Base-by-base conservation (phyloP, 2,888 invertebrate species). In the Xanthia icteritia region DNA sequence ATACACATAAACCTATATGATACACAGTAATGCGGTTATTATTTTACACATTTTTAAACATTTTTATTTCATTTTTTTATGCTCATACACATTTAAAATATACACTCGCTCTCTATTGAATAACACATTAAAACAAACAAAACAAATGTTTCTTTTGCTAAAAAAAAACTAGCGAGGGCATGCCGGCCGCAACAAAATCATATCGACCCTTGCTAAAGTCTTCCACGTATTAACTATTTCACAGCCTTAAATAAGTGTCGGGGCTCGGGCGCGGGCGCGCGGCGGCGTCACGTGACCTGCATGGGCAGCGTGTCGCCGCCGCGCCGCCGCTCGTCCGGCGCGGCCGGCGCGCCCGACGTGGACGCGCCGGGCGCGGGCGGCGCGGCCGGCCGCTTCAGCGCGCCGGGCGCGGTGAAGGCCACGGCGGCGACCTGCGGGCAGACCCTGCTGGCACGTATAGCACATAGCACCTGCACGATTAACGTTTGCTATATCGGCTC, bases 181-280 rank as follows among this genome's bases (percentile, higher is more conserved):
- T 0, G 68, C 56, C 56, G 4, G 58, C 68, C 68, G 68, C 68
- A 68, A 68, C 54, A 17, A n/a, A 68, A 67, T 5, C 23, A 51
- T 31, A 23, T 51, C 0, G 31, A 9, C 82, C 76, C 84, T 74
- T 45, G 77, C 71, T 70, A 65, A 81, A 79, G 86, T 83, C 60
- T 68, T 20, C 76, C 80, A 87, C 63, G 90, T 93, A 94, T 94
- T 92, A 93, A 90, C 95, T 95, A 95, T 92, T 89, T 96, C 95
- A 96, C 96, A 96, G 96, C 96, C 95, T 94, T 93, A 93, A 93
- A 92, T 91, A 92, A 91, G 89, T 91, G 92, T 20, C 92, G 23
- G 58, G 36, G 17, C 39, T 39, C 39, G 39, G 39, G 39, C 39
- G 39, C 39, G 39, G 39, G 39, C 39, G 39, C 39, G 39, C 39